A percentile compares a stretch with the other conserved stretches of the same genome.
phyloP scores from a whole-genome alignment of 2,797 vertebrate species.

The Schizothorax lantsangensis region DNA sequence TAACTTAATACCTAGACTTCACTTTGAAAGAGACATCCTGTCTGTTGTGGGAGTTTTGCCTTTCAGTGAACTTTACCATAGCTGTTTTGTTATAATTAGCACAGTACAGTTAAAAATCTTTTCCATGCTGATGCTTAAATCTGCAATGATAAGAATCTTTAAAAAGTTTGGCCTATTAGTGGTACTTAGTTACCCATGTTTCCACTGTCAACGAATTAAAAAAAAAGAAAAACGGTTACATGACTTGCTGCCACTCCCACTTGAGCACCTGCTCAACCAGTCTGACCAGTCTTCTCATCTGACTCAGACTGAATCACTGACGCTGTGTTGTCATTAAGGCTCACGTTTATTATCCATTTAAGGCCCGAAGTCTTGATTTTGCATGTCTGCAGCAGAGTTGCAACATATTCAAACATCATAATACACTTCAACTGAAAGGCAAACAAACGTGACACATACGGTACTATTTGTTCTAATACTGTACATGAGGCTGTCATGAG shows the following conservation, averaged over 20 bases:
- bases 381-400: constrained; percentile 22
- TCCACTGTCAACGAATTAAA: constrained; percentile 27
- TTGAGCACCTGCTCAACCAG: constrained; percentile 41
- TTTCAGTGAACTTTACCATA: constrained; percentile 19
- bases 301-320: constrained; percentile 13
- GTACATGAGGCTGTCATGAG: not conserved
- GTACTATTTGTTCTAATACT: not conserved
- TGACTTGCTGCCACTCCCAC: constrained; percentile 21
- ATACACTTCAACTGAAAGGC: not conserved
- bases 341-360: not conserved
- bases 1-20: not conserved
- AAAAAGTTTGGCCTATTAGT: constrained; percentile 22
- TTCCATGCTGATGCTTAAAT: constrained; percentile 23
- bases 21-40: constrained; percentile 17
- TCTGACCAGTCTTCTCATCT: constrained; percentile 46
- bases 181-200: constrained; percentile 24
- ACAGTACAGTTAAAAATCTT: constrained; percentile 22
- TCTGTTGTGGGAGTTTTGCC: constrained; percentile 27
- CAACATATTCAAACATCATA: not conserved
- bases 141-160: constrained; percentile 26
- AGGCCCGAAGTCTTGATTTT: constrained; percentile 35
- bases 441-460: constrained; percentile 7
- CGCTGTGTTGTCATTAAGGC: not conserved
- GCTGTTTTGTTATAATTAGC: constrained; percentile 25
- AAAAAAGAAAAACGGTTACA: constrained; percentile 18